Evolutionary conservation across 1,140 invertebrate genomes (phyloP), one percentile per base, ranked within the genome.

Genomic region (Cephus cinctus): DNA sequence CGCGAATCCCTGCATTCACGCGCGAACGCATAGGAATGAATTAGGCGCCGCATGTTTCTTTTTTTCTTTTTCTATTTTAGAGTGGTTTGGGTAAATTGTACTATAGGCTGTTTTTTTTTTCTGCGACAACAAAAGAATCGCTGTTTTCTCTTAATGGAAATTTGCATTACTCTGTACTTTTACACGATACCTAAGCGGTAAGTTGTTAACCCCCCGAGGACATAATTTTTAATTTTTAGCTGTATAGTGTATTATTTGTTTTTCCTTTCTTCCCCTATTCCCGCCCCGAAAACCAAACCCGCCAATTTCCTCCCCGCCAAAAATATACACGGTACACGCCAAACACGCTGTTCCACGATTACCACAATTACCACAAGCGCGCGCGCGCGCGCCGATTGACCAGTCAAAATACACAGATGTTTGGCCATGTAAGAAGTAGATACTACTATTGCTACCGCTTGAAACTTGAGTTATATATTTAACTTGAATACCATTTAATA

Each of bases 391-490:
- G 14, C 35, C 3, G 12, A 35, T n/a, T 34, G 8, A 30, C n/a
- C n/a, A 9, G 40, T 49, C 27, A 14, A 42, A 21, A 20, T 6
- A 44, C 12, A 21, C 21, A 43, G 16, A 35, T 20, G 35, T 42
- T 50, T 42, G 42, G 23, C 25, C 25, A 50, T 19, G 14, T 16
- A 47, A 45, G 22, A 52, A 34, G 30, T 39, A 52, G 38, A 27
- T 6, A 47, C 12, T 22, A 31, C 30, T 35, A 48, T 18, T n/a
- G n/a, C n/a, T n/a, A n/a, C n/a, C 56, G 57, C 56, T 59, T 45
- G 59, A 56, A 50, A 64, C 50, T 69, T 67, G 58, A 64, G 64
- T 65, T 68, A 54, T 68, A 65, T 64, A 67, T 64, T 66, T 54
- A 67, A 60, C 54, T 54, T 55, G 56, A 55, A 56, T 59, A 67